These are phyloP conservation scores for Stegophylla sp. DNA, from an alignment of 2,888 invertebrate species.

Conservation along the genomic window DNA sequence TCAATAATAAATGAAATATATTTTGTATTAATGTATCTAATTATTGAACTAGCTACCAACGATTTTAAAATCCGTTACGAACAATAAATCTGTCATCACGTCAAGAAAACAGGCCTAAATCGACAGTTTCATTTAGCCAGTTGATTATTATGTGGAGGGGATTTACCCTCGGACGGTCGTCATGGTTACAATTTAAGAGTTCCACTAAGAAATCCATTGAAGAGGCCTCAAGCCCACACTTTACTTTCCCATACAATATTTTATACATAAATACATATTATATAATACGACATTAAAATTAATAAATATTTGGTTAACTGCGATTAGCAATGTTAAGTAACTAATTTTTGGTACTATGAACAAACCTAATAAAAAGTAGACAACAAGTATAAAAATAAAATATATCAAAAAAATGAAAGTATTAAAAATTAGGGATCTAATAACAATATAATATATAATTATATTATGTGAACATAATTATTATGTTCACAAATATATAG, in stretches of 20 bases:
- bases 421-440: no score
- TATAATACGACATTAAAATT: background rate
- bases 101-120: constrained; percentile 47
- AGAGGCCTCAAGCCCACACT: constrained; percentile 24
- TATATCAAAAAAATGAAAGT: background rate
- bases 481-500: no score
- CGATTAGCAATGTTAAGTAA: background rate
- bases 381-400: background rate
- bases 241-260: constrained; percentile 37
- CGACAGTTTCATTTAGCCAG: constrained; percentile 58
- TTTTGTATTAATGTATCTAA: background rate
- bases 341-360: background rate
- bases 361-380: background rate
- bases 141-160: constrained; percentile 51
- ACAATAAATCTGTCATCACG: constrained; percentile 53
- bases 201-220: constrained; percentile 55
- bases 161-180: constrained; percentile 50
- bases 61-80: constrained; percentile 2
- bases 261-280: background rate
- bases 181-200: constrained; percentile 50
- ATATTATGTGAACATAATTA: no score
- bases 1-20: background rate
- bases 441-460: no score
- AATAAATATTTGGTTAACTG: background rate
- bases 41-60: background rate